Evolutionary conservation across 2,797 vertebrate genomes (phyloP), one percentile per base, ranked within the genome.

Genomic region (Chromis chromis): DNA sequence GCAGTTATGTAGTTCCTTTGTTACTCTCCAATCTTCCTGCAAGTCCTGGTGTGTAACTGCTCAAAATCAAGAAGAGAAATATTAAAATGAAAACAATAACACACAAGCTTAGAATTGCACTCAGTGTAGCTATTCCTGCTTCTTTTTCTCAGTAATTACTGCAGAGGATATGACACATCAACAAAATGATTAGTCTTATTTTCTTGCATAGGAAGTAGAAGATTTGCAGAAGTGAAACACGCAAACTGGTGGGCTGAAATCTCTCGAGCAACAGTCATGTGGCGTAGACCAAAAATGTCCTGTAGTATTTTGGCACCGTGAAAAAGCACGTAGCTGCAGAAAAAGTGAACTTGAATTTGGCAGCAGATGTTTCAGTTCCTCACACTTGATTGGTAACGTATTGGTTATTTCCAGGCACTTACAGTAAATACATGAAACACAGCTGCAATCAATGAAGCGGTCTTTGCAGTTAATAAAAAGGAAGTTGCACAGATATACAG

Each of bases 141-240:
- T 17, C 7, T 64, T 33, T 44, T 40, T n/a, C 65, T 56, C 2
- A 6, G n/a, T 16, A 33, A 4, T 21, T 60, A 11, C 1, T 65
- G 49, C 52, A 55, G 10, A 54, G 21, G n/a, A n/a, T 9, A 33
- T 16, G 3, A 39, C 39, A 7, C 11, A 1, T 4, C 13, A 17
- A 9, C 14, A 65, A 9, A 21, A 44, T 2, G 0, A 65, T 58
- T 66, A 65, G 2, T 22, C 31, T n/a, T n/a, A 7, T 65, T 73
- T 49, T 36, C 11, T 61, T 25, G 24, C 50, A 63, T 58, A 55
- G n/a, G 12, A 17, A 46, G 63, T 12, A 56, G 40, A 59, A 22
- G 22, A 73, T 71, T 79, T 76, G 44, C 68, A 64, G 64, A 82
- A 88, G 74, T 68, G 64, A 87, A 77, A 80, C 60, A 16, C 22